Evolutionary conservation across 2,888 invertebrate species (phyloP).

Genomic region (Cantharis flavilabris): DNA sequence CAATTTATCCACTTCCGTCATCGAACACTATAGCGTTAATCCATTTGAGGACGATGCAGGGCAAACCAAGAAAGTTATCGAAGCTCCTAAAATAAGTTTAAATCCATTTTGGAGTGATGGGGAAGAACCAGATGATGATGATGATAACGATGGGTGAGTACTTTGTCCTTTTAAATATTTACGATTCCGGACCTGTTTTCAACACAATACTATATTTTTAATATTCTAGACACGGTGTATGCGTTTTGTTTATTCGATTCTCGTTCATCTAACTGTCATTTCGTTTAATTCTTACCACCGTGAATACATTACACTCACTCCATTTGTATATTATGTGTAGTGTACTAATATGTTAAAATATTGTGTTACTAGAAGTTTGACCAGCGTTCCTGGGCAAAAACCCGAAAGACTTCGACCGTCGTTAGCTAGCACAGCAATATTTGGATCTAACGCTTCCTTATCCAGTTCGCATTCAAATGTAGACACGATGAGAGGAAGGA

Average conservation of each 20-base stretch:
- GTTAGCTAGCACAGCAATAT: constrained; percentile 43
- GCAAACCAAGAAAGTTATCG: constrained; percentile 35
- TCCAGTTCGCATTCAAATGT: constrained; percentile 43
- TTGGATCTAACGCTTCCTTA: constrained; percentile 55
- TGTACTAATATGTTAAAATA: constrained; percentile 48
- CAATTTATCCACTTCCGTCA: not conserved
- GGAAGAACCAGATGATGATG: constrained; percentile 65
- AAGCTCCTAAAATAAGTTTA: constrained; percentile 56
- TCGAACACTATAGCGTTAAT: constrained; percentile 24
- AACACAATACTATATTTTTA: not conserved
- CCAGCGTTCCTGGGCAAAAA: constrained; percentile 47
- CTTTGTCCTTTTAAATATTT: not conserved
- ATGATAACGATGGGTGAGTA: constrained; percentile 30
- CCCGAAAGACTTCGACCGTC: constrained; percentile 46
- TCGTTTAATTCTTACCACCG: constrained; percentile 5
- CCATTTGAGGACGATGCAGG: constrained; percentile 42
- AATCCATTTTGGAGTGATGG: constrained; percentile 80
- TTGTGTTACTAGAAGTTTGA: constrained; percentile 46
- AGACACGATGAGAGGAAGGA: constrained; percentile 57
- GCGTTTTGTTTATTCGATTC: not conserved
- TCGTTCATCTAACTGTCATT: constrained; percentile 25
- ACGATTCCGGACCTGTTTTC: constrained; percentile 6
- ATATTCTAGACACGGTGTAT: not conserved
- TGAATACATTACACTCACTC: not conserved
- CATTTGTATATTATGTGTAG: not conserved